phyloP scores from a whole-genome alignment of 2,113 vertebrate genomes.

The Anhinga anhinga region DNA sequence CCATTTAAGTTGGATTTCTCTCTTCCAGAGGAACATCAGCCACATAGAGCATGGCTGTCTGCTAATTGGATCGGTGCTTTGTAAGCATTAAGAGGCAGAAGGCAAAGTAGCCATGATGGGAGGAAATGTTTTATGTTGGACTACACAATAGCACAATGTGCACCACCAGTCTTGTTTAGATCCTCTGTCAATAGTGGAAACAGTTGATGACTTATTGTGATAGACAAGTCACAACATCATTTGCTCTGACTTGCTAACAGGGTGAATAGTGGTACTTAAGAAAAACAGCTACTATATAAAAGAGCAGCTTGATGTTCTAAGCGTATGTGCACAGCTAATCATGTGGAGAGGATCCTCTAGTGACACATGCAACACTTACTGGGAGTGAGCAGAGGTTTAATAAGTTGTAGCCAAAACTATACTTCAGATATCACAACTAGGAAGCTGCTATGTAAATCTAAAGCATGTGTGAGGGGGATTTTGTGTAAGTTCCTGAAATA shows the following conservation, averaged over 20 bases:
- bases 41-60: background rate
- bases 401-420: background rate
- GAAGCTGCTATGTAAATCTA: background rate
- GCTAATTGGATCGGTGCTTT: background rate
- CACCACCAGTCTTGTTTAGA: background rate
- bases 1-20: background rate
- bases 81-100: background rate
- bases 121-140: background rate
- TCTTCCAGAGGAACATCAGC: background rate
- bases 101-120: background rate
- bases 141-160: background rate
- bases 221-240: background rate
- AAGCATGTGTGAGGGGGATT: slow-evolving; percentile 45
- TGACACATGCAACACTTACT: background rate
- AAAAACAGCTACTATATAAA: background rate
- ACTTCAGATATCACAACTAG: background rate
- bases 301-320: background rate
- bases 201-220: background rate
- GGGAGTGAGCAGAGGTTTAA: background rate
- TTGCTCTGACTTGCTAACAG: background rate
- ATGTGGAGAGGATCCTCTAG: background rate
- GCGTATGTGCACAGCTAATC: background rate
- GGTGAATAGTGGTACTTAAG: background rate
- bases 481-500: slow-evolving; percentile 22
- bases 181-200: background rate